Base-by-base conservation (phyloP, 2,113 vertebrate genomes). In the Chlorodrepanis virens region DNA sequence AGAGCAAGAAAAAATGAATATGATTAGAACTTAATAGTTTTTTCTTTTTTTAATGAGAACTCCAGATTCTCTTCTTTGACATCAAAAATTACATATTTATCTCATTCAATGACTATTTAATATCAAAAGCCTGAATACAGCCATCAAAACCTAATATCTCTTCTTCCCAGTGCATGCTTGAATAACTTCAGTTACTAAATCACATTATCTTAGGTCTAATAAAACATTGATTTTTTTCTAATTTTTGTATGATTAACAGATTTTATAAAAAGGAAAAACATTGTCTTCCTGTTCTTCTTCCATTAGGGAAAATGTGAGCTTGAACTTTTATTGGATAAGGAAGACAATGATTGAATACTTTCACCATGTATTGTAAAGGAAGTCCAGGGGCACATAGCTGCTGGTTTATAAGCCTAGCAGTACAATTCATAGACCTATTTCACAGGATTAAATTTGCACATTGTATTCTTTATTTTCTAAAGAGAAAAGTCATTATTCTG, bases 171-270 rank as follows among this genome's bases (percentile, higher is more conserved):
- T 86, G 50, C 24, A 74, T 86, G 76, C 24, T 64, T 86, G 63
- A 92, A 96, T 76, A 49, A 72, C 29, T 90, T 90, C 16, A 80
- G 45, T 71, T 95, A 65, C n/a, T 92, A 77, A 86, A 83, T 89
- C 79, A 80, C 31, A 47, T 83, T 94, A 56, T 79, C 27, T 79
- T 45, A 72, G 28, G 31, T 56, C 67, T 80, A 72, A 28, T 39
- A 92, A 69, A 64, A 22, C 65, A 90, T 33, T 87, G 69, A 67
- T 29, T 59, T 53, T 47, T 61, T 35, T 11, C 52, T 74, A 45
- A 28, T 60, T 94, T 76, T 94, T 88, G 29, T 63, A 37, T 9
- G 2, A 40, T 65, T 76, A 80, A 61, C 17, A 69, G 53, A 49
- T 79, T 76, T 88, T 86, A 72, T 15, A 56, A 29, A 82, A 90